Evolutionary conservation across 2,888 invertebrate genomes (phyloP), one percentile per base, ranked within the genome.

Genomic region (Sarcophaga carnaria): DNA sequence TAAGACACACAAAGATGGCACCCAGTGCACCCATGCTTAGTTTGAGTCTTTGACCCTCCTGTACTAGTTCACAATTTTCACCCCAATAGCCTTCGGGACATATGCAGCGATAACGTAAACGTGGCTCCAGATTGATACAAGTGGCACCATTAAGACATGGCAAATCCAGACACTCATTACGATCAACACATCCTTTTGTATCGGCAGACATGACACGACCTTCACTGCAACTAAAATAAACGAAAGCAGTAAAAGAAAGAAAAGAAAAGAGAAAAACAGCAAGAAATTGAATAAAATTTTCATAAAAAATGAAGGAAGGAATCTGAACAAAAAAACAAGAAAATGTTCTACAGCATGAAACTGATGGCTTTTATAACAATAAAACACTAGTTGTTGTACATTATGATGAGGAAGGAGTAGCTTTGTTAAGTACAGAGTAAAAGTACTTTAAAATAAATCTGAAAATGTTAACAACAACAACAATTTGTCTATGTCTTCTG

Each of bases 21-120:
- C 99, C 98, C 90, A 99, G 95, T 88, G 99, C 99, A 90, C 98
- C 98, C 96, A 98, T 98, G 94, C 98, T 98, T 92, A 99, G 96
- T 93, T 98, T 98, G 92, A 99, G 95, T 86, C 98, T 97, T 94
- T 98, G 98, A 88, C 98, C 98, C 93, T 99, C 98, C 93, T 98
- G 97, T 88, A 97, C 96, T 89, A 97, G 96, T 93, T 98, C 98
- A 94, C 99, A 98, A 94, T 97, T 97, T 93, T 97, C 97, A 90
- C 98, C 98, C 96, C 97, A 97, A 94, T 96, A 98, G 89, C 98
- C 98, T 91, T 97, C 97, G 60, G 97, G 97, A 93, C 98, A 98
- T 90, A 97, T 96, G 94, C 98, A 98, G 92, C 97, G 96, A 93
- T 96, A 97, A 49, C 97, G 95, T 91, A 97, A 95, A 90, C 96